A percentile compares a stretch with the other conserved stretches of the same genome.
phyloP scores from a whole-genome alignment of 2,113 vertebrate species.

The Elaphurus davidianus region DNA sequence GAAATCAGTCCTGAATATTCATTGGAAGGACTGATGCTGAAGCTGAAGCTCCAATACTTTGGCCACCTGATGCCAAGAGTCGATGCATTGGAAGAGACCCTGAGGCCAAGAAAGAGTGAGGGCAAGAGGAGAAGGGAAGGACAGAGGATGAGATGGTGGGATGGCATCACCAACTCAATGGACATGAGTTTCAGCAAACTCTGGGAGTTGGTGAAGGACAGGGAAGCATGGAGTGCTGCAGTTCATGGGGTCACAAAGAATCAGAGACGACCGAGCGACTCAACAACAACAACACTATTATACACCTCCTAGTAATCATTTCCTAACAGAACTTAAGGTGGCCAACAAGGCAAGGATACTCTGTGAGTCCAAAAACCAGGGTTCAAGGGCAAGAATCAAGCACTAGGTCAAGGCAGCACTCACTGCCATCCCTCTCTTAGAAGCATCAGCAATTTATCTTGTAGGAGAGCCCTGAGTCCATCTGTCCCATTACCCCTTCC shows the following conservation, averaged over 20 bases:
- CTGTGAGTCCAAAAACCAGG: neutral
- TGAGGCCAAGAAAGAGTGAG: neutral
- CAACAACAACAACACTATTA: neutral
- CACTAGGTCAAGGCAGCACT: neutral
- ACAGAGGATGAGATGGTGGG: neutral
- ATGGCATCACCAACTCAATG: neutral
- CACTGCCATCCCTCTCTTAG: neutral
- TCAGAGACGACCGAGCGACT: neutral
- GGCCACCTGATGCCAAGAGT: neutral
- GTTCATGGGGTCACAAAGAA: neutral
- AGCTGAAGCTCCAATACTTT: neutral
- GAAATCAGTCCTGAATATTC: neutral
- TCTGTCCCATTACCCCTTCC: neutral
- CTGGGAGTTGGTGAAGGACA: neutral
- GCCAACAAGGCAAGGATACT: neutral
- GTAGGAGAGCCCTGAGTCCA: neutral
- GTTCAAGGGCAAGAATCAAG: neutral
- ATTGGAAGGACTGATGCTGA: neutral
- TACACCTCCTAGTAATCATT: neutral
- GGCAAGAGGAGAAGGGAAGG: accelerated
- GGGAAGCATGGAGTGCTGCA: neutral
- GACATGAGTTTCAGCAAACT: neutral
- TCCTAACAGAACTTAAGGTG: neutral
- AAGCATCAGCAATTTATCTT: neutral
- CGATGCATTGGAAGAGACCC: neutral